Evolutionary conservation across 2,797 vertebrate species (phyloP).

Genomic region (Myotis pilosus): DNA sequence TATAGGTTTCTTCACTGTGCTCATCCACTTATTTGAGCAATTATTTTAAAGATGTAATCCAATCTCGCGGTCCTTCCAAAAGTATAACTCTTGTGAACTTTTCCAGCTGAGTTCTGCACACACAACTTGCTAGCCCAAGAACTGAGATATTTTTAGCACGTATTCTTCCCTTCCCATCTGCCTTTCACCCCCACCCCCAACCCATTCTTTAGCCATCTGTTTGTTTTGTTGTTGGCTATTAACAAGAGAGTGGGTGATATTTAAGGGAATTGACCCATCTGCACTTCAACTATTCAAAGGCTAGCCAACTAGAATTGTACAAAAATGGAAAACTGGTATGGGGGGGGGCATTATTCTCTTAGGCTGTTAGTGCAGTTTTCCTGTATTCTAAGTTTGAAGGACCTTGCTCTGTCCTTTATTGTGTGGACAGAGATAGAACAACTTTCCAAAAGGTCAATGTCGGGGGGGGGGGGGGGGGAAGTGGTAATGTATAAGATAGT

Average conservation of each 20-base stretch:
- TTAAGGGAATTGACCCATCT: slow-evolving; percentile 65
- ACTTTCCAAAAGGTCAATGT: slow-evolving; percentile 8
- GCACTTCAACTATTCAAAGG: slow-evolving; percentile 44
- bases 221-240: slow-evolving; percentile 58
- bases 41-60: slow-evolving; percentile 80
- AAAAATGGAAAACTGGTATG: not conserved
- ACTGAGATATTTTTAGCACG: slow-evolving; percentile 35
- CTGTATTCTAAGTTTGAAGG: not conserved
- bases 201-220: slow-evolving; percentile 68
- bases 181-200: not conserved
- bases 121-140: slow-evolving; percentile 9
- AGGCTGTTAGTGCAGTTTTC: not conserved
- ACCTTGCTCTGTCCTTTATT: slow-evolving; percentile 14
- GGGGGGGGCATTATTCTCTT: not conserved
- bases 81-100: slow-evolving; percentile 57
- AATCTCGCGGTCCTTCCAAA: slow-evolving; percentile 46
- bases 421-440: not conserved
- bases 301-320: slow-evolving; percentile 46
- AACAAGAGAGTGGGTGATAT: slow-evolving; percentile 58
- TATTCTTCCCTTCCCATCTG: slow-evolving; percentile 1
- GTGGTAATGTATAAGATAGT: not conserved
- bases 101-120: slow-evolving; percentile 25
- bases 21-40: slow-evolving; percentile 81
- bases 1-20: slow-evolving; percentile 78
- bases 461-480: no score